These are phyloP conservation scores for Leistus spinibarbis DNA, from an alignment of 2,888 invertebrate genomes.

Conservation along the genomic window DNA sequence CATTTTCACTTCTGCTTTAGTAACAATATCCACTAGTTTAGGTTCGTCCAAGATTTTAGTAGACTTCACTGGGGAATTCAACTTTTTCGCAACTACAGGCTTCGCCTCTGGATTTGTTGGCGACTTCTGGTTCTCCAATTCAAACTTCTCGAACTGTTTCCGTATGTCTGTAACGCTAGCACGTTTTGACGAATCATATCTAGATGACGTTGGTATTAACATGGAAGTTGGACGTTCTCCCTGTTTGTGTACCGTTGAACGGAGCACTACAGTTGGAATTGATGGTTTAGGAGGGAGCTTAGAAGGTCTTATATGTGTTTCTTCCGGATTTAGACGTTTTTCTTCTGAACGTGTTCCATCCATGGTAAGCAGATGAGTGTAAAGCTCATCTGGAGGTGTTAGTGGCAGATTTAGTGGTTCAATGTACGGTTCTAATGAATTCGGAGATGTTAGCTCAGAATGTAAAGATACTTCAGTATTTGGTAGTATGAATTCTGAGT, in stretches of 20 bases:
- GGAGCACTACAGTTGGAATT: not conserved
- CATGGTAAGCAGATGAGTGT: too few relatives aligned
- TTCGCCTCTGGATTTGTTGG: constrained; percentile 2
- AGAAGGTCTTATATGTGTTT: not conserved
- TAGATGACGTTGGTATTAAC: constrained; percentile 10
- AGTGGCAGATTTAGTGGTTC: not conserved
- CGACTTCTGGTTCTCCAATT: constrained; percentile 24
- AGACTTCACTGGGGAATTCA: not conserved
- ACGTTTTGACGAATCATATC: constrained; percentile 44
- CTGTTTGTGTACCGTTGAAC: not conserved
- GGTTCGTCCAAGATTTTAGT: not conserved
- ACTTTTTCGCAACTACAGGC: not conserved
- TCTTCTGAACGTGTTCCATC: too few relatives aligned
- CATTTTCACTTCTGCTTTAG: not conserved
- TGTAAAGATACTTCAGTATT: not conserved
- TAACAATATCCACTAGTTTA: not conserved
- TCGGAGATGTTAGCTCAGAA: too few relatives aligned
- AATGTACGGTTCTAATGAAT: too few relatives aligned
- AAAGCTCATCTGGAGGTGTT: not conserved
- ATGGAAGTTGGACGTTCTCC: constrained; percentile 8
- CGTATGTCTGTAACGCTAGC: constrained; percentile 63
- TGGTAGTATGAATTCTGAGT: not conserved
- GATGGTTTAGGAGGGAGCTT: not conserved
- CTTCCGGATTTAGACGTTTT: not conserved
- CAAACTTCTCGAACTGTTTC: constrained; percentile 61